Conservation (phyloP, 1,140 invertebrate genomes). For the Drosophila subpulchrella region DNA sequence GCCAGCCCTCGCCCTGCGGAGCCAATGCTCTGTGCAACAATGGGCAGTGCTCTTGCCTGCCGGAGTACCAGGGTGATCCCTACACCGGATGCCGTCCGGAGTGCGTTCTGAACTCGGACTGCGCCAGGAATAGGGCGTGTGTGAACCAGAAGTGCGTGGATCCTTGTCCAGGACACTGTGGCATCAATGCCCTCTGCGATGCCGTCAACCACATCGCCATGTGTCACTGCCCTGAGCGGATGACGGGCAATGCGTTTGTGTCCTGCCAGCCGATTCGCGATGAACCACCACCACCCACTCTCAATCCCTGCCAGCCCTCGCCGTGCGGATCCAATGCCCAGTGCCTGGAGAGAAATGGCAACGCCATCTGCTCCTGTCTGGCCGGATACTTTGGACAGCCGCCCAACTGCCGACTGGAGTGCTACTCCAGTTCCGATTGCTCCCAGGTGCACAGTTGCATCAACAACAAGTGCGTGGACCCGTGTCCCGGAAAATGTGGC, state of each 20-base stretch:
- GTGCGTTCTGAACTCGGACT: conserved; percentile 91
- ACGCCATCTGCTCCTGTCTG: conserved; percentile 91
- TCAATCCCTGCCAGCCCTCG: conserved; percentile 89
- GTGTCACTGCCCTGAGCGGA: conserved; percentile 90
- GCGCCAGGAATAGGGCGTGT: conserved; percentile 89
- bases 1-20: conserved; percentile 90
- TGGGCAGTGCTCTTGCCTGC: conserved; percentile 90
- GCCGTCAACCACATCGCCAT: conserved; percentile 91
- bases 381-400: conserved; percentile 89
- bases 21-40: conserved; percentile 91
- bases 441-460: conserved; percentile 89
- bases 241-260: conserved; percentile 90
- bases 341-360: conserved; percentile 89
- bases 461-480: conserved; percentile 91
- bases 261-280: conserved; percentile 73
- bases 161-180: conserved; percentile 92
- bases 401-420: conserved; percentile 90
- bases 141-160: conserved; percentile 92
- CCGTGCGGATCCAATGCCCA: conserved; percentile 92
- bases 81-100: conserved; percentile 91
- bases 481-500: conserved; percentile 92
- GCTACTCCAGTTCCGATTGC: conserved; percentile 91
- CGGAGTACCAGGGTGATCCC: conserved; percentile 91
- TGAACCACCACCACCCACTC: conserved; percentile 29
- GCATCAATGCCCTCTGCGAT: conserved; percentile 90